A percentile compares a stretch with the other conserved stretches of the same genome.
phyloP scores from a whole-genome alignment of 2,888 invertebrate species.

The Drosophila recens region DNA sequence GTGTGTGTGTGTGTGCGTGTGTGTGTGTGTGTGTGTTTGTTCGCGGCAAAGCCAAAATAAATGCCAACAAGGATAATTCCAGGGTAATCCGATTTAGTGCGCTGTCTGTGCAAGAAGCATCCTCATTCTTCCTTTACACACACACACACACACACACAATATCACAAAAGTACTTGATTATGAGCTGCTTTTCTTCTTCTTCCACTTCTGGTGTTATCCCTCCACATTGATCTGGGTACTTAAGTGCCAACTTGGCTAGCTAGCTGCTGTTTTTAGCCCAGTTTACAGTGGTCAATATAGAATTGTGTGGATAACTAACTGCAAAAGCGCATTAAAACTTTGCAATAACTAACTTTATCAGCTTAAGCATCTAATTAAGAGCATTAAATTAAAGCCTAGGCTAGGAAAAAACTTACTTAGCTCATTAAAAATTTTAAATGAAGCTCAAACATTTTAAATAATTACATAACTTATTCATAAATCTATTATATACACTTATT shows the following conservation, averaged over 20 bases:
- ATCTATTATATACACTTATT: too few relatives aligned
- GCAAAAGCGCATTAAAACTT: too few relatives aligned
- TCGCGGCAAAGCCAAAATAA: slow-evolving; percentile 62
- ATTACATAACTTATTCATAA: too few relatives aligned
- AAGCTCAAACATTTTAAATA: background rate
- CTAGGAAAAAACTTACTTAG: background rate
- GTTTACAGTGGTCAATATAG: slow-evolving; percentile 53
- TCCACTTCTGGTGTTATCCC: slow-evolving; percentile 12
- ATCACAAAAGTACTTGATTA: slow-evolving; percentile 38
- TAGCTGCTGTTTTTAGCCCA: slow-evolving; percentile 27
- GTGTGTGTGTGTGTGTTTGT: slow-evolving; percentile 4
- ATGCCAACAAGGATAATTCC: slow-evolving; percentile 81
- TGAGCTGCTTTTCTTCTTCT: slow-evolving; percentile 6
- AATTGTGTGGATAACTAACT: background rate
- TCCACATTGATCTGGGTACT: slow-evolving; percentile 52
- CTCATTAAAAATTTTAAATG: background rate
- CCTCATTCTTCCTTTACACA: slow-evolving; percentile 14
- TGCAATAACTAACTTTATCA: too few relatives aligned
- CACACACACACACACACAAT: slow-evolving; percentile 4
- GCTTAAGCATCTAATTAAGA: too few relatives aligned
- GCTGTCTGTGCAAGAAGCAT: slow-evolving; percentile 38
- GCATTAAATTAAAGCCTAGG: background rate
- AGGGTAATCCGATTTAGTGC: slow-evolving; percentile 78
- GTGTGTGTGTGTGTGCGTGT: background rate
- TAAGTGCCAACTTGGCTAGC: slow-evolving; percentile 49